A percentile compares a stretch with the other conserved stretches of the same genome.
Evolutionary conservation across 2,888 invertebrate species (phyloP).

Genomic region (Entomobrya multifasciata): DNA sequence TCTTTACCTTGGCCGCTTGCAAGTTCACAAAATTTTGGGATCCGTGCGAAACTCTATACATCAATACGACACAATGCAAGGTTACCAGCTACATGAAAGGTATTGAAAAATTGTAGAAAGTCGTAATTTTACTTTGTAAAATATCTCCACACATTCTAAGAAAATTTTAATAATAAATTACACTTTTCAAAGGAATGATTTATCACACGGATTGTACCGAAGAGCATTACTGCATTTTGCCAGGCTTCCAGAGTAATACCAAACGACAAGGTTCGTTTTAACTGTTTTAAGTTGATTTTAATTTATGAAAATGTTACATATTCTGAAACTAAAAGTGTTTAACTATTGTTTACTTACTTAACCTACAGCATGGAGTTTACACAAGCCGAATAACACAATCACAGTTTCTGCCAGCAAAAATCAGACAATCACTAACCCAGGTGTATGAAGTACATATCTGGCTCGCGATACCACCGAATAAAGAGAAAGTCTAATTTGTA

Average conservation of each 20-base stretch:
- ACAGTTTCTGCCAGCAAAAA: not conserved
- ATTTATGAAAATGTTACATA: not conserved
- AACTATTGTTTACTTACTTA: not conserved
- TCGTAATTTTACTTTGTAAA: not conserved
- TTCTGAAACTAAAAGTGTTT: too few species aligned
- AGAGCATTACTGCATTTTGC: constrained; percentile 61
- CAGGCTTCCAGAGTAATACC: constrained; percentile 65
- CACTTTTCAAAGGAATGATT: constrained; percentile 57
- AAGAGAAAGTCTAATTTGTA: too few species aligned
- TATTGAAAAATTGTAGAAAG: not conserved
- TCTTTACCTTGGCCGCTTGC: constrained; percentile 57
- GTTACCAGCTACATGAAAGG: constrained; percentile 68
- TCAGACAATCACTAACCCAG: not conserved
- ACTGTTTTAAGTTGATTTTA: not conserved
- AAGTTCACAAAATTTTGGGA: constrained; percentile 70
- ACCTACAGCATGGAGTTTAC: constrained; percentile 51
- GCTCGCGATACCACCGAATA: too few species aligned
- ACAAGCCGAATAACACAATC: constrained; percentile 47
- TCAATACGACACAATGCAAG: constrained; percentile 62
- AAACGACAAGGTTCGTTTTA: constrained; percentile 57
- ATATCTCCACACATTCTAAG: not conserved
- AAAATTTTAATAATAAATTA: not conserved
- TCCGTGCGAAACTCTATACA: constrained; percentile 55
- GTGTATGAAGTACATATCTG: not conserved
- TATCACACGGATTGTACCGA: constrained; percentile 69